Evolutionary conservation across 2,888 invertebrate species (phyloP).

Genomic region (Caenorhabditis sp.): DNA sequence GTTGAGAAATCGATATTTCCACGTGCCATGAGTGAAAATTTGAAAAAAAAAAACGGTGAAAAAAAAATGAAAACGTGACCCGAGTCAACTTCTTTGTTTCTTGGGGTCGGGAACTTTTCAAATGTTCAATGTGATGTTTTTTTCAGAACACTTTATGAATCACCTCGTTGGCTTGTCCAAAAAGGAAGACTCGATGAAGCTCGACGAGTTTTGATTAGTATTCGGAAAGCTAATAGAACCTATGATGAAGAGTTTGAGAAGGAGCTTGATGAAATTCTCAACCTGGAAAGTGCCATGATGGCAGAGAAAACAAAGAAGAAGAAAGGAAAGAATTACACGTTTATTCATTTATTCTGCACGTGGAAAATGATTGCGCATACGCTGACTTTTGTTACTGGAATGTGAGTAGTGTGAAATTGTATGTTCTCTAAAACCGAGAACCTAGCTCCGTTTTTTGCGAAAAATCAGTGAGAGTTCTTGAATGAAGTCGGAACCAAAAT

Average conservation of each 20-base stretch:
- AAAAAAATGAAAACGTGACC: no score
- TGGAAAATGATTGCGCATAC: slow-evolving; percentile 45
- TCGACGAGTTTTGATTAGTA: slow-evolving; percentile 13
- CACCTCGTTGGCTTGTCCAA: slow-evolving; percentile 39
- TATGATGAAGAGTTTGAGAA: slow-evolving; percentile 22
- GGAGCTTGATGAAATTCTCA: slow-evolving; percentile 22
- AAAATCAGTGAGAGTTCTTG: no score
- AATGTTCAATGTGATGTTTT: no score
- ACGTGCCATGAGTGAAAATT: no score
- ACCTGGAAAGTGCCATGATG: slow-evolving; percentile 8
- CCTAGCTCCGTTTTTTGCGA: no score
- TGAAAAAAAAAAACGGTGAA: no score
- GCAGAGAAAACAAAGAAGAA: not conserved
- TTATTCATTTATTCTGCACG: slow-evolving; percentile 41
- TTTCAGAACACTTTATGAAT: slow-evolving; percentile 35
- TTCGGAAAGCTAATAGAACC: slow-evolving; percentile 27
- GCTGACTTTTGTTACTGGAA: slow-evolving; percentile 37
- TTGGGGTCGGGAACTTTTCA: no score
- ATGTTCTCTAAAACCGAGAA: not conserved
- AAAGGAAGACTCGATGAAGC: slow-evolving; percentile 33
- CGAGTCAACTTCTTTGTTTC: no score
- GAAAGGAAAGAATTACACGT: slow-evolving; percentile 40
- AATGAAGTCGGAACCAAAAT: no score
- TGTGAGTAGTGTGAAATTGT: slow-evolving; percentile 15
- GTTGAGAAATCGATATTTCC: not conserved